Percentiles rank a stretch among this genome's conserved stretches.
These are phyloP conservation scores for Oryzias celebensis DNA, from an alignment of 2,113 vertebrate species.

Conservation along the genomic window DNA sequence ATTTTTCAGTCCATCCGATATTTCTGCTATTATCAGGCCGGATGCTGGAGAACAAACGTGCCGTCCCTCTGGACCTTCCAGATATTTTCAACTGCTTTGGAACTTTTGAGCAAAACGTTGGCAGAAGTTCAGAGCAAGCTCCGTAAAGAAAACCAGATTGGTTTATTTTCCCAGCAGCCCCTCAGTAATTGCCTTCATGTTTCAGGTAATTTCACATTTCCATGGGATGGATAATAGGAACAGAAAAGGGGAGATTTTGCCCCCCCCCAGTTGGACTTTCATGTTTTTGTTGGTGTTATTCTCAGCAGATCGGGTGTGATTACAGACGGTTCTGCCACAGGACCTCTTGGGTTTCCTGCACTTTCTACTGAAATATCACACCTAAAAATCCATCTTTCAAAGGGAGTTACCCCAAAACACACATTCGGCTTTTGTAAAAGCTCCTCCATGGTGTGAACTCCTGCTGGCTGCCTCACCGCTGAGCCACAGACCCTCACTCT, in stretches of 20 bases:
- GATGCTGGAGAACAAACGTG: constrained; percentile 58
- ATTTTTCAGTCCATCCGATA: constrained; percentile 66
- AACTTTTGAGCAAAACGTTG: constrained; percentile 57
- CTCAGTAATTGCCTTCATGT: constrained; percentile 72
- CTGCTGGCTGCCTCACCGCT: no score
- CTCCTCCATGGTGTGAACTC: neutral
- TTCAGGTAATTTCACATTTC: constrained; percentile 76
- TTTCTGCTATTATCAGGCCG: constrained; percentile 76
- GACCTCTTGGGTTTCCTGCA: constrained; percentile 18
- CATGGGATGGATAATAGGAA: constrained; percentile 47
- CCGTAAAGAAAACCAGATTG: constrained; percentile 77
- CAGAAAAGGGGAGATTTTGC: constrained; percentile 39
- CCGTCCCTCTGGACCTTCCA: constrained; percentile 60
- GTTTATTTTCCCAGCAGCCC: constrained; percentile 70
- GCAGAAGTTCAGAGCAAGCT: constrained; percentile 72
- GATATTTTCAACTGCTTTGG: constrained; percentile 60
- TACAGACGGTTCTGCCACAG: constrained; percentile 19
- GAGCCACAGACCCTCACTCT: no score
- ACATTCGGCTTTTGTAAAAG: neutral
- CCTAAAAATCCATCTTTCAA: neutral
- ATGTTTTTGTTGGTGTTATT: constrained; percentile 50
- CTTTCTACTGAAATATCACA: constrained; percentile 3
- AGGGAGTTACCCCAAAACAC: neutral
- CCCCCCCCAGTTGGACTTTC: constrained; percentile 29
- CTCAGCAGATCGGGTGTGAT: constrained; percentile 34